Evolutionary conservation across 2,888 invertebrate genomes (phyloP), one percentile per base, ranked within the genome.

Genomic region (Hymenopus coronatus): DNA sequence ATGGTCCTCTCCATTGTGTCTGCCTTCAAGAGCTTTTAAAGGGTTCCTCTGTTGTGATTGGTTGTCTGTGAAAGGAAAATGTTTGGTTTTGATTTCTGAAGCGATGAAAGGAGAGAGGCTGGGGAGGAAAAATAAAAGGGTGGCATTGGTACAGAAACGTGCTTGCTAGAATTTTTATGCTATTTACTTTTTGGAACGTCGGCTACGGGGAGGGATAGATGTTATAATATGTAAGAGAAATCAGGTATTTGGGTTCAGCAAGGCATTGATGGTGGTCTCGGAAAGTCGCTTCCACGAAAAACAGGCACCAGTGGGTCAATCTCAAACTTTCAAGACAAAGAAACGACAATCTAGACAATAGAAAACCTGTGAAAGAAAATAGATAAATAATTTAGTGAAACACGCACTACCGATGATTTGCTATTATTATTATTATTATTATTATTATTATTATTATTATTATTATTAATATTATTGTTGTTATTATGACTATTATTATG

Each of bases 131-230:
- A 87, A 82, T 33, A 87, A 28, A 28, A 33, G 86, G 86, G 82
- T 87, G 87, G 87, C 33, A 87, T 87, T 82, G 87, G 87, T 87
- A 30, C 85, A 88, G 88, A 85, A 88, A 84, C 81, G 88, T 88
- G 88, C 84, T 81, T 84, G 84, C 84, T 88, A 88, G 88, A 88
- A 88, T 88, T 88, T 88, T 88, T 88, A 88, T 88, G 88, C 33
- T 88, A 88, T 88, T 88, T 84, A 88, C 88, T 85, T 88, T 70
- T 84, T 81, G 81, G 84, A 88, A 88, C 54, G 70, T 85, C 15
- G 85, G 70, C 28, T n/a, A 27, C 30, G 54, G 70, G 81, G 82
- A 82, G 85, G 70, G 84, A 30, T 20, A 25, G 28, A 33, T 87
- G 87, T 87, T 87, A 87, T 87, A 87, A 87, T 87, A 87, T 82